Base-by-base conservation (phyloP, 1,140 invertebrate genomes). In the Drosophila quadrilineata region DNA sequence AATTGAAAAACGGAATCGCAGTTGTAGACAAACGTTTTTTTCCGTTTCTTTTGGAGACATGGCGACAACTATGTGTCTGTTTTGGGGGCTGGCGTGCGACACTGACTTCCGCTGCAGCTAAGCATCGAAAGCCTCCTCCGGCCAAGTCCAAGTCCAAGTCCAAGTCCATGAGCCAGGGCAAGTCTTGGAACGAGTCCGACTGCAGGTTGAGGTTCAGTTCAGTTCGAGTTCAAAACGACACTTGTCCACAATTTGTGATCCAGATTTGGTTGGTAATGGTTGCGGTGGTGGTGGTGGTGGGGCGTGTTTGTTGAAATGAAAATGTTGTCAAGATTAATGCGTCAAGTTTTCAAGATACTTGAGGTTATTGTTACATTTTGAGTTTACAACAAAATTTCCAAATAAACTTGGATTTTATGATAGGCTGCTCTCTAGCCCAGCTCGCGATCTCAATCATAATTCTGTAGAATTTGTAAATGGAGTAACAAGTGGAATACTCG, bases 401-500 rank as follows among this genome's bases (percentile, higher is more conserved):
- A 86, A 79, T 85, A 80, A 85, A 84, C 68, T 60, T 58, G 72
- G 67, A n/a, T 85, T 82, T 85, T 85, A 84, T 75, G 75, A 79
- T 70, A 54, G 52, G 57, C n/a, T n/a, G n/a, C n/a, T n/a, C n/a
- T n/a, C n/a, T n/a, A n/a, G n/a, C n/a, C n/a, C n/a, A n/a, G n/a
- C 49, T 24, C 36, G 53, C 74, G 82, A 87, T 87, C 75, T 88
- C 85, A 87, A 87, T 87, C 85, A 69, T 75, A 67, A 65, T 87
- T 87, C 85, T 65, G 16, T 45, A 48, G 75, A 87, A 87, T 75
- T 87, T 87, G 85, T 87, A 87, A 87, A 68, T 87, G 75, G 77
- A 87, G 85, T 87, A 87, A 87, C 85, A 87, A 87, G 85, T 87
- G 85, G 74, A 87, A 36, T 68, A 49, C 60, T 33, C 62, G 33